Evolutionary conservation across 2,888 invertebrate genomes (phyloP).

Genomic region (Lasioglossum oenotherae): DNA sequence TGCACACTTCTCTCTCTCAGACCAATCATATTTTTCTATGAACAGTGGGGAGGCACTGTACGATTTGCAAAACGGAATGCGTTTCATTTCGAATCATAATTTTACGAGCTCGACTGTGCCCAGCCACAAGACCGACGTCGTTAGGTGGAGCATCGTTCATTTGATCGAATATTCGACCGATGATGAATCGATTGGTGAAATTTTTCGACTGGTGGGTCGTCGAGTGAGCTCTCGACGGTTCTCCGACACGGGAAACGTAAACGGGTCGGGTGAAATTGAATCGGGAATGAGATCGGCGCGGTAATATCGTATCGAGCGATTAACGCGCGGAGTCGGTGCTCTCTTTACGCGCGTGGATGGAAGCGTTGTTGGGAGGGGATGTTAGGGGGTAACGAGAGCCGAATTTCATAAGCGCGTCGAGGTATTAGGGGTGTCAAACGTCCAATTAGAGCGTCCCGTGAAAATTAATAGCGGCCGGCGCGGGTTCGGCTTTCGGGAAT

Average conservation of each 20-base stretch:
- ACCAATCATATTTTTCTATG: background rate
- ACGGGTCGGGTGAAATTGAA: slow-evolving; percentile 53
- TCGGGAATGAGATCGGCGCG: slow-evolving; percentile 37
- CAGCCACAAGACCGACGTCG: background rate
- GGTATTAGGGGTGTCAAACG: slow-evolving; percentile 68
- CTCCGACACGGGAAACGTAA: slow-evolving; percentile 29
- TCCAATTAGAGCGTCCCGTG: slow-evolving; percentile 62
- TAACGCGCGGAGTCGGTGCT: slow-evolving; percentile 44
- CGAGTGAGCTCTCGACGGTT: background rate
- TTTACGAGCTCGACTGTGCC: background rate
- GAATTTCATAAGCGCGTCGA: slow-evolving; percentile 60
- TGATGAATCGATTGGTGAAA: slow-evolving; percentile 44
- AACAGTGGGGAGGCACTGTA: too few relatives aligned
- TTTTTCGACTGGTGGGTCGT: slow-evolving; percentile 43
- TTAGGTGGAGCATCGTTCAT: slow-evolving; percentile 37
- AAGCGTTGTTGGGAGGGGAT: background rate
- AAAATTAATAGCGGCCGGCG: slow-evolving; percentile 62
- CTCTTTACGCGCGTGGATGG: background rate
- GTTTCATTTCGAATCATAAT: slow-evolving; percentile 27
- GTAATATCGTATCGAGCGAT: slow-evolving; percentile 44
- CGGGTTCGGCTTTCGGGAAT: slow-evolving; percentile 48
- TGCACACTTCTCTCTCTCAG: background rate
- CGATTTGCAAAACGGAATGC: background rate
- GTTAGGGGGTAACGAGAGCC: slow-evolving; percentile 44
- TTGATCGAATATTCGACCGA: slow-evolving; percentile 61